These are phyloP conservation scores for Platycheirus rosarum DNA, from an alignment of 2,888 invertebrate species.

Conservation along the genomic window DNA sequence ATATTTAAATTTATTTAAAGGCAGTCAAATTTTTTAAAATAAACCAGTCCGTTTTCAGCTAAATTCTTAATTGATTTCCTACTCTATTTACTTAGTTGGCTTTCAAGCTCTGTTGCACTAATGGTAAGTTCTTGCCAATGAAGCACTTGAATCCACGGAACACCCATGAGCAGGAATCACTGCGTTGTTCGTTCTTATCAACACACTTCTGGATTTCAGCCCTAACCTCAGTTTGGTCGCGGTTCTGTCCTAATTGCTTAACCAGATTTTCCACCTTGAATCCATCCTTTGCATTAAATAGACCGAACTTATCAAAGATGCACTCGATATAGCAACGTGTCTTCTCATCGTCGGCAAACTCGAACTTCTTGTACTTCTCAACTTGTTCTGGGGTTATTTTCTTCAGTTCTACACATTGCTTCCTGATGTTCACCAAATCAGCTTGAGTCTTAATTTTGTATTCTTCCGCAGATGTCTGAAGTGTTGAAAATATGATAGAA, in stretches of 20 bases:
- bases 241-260: slow-evolving; percentile 81
- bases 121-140: slow-evolving; percentile 80
- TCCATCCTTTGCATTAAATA: slow-evolving; percentile 80
- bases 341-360: slow-evolving; percentile 81
- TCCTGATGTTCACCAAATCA: slow-evolving; percentile 80
- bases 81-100: slow-evolving; percentile 76
- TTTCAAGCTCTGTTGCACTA: slow-evolving; percentile 81
- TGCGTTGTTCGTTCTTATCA: slow-evolving; percentile 81
- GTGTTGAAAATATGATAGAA: slow-evolving; percentile 10
- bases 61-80: slow-evolving; percentile 11
- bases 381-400: slow-evolving; percentile 80
- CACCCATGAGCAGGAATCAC: slow-evolving; percentile 80
- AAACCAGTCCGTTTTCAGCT: slow-evolving; percentile 54
- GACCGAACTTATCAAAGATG: slow-evolving; percentile 81
- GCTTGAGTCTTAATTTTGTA: slow-evolving; percentile 81
- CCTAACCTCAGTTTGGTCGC: slow-evolving; percentile 80
- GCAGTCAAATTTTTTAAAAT: slow-evolving; percentile 46
- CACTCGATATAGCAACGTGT: slow-evolving; percentile 82
- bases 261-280: slow-evolving; percentile 81
- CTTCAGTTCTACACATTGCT: slow-evolving; percentile 80
- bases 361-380: slow-evolving; percentile 81
- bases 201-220: slow-evolving; percentile 81
- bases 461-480: slow-evolving; percentile 79
- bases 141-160: slow-evolving; percentile 82
- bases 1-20: slow-evolving; percentile 62